phyloP scores from a whole-genome alignment of 1,140 invertebrate genomes.

The Diprion similis region DNA sequence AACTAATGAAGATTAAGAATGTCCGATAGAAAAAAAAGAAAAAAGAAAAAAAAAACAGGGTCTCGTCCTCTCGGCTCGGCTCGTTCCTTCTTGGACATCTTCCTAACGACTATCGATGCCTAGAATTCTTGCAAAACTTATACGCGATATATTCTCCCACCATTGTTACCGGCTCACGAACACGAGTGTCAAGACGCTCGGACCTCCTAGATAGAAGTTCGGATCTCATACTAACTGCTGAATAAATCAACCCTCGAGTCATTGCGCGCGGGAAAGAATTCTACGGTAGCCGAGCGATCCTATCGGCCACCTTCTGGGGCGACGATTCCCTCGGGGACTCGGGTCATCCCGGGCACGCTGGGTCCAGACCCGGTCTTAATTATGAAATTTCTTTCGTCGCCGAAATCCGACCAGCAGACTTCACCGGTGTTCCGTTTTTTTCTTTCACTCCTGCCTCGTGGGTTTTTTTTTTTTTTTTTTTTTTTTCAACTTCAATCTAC shows the following conservation, averaged over 20 bases:
- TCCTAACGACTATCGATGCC: conserved; percentile 33
- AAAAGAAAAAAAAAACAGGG: conserved; percentile 23
- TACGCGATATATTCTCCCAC: background rate
- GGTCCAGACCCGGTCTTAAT: conserved; percentile 2
- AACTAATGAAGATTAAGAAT: conserved; percentile 42
- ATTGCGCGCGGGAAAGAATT: conserved; percentile 7
- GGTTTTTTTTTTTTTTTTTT: too few species aligned
- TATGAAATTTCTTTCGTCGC: background rate
- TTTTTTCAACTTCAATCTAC: too few species aligned
- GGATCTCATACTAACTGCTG: conserved; percentile 23
- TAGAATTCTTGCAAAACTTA: conserved; percentile 27
- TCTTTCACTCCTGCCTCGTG: too few species aligned
- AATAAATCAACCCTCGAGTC: conserved; percentile 21
- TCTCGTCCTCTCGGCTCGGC: conserved; percentile 16
- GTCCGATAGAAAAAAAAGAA: conserved; percentile 24
- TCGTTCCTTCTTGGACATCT: conserved; percentile 32
- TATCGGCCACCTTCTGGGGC: background rate
- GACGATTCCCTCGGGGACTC: background rate
- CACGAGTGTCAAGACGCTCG: conserved; percentile 4
- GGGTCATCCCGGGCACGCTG: background rate
- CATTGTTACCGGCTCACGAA: conserved; percentile 18
- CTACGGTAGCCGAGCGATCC: conserved; percentile 1
- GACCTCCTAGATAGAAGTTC: conserved; percentile 31
- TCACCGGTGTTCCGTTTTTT: too few species aligned
- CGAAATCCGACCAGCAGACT: background rate